These are phyloP conservation scores for Fulmarus glacialis DNA, from an alignment of 2,113 vertebrate genomes.

Conservation along the genomic window DNA sequence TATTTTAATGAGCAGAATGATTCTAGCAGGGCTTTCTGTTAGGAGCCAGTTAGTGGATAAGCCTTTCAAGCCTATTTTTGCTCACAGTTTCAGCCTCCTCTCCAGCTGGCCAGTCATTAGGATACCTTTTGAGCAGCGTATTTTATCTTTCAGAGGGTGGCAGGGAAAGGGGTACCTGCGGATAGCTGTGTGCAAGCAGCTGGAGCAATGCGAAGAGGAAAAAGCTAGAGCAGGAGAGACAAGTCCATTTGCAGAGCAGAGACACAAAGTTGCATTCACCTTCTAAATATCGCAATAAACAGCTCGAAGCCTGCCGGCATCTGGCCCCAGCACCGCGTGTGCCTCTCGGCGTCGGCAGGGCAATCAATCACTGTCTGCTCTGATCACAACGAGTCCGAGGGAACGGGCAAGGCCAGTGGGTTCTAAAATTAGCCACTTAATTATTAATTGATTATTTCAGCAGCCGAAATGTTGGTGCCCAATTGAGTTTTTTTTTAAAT, in stretches of 20 bases:
- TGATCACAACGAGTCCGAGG: background rate
- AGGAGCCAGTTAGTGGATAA: background rate
- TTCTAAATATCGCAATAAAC: background rate
- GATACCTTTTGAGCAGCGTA: background rate
- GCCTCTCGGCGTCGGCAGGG: background rate
- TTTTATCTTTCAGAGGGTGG: background rate
- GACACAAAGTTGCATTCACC: background rate
- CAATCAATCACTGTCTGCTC: slow-evolving; percentile 63
- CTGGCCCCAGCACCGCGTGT: background rate
- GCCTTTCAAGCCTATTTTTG: slow-evolving; percentile 25
- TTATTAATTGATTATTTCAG: slow-evolving; percentile 72
- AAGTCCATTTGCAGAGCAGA: background rate
- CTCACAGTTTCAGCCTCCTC: background rate
- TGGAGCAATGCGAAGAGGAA: background rate
- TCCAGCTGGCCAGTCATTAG: background rate
- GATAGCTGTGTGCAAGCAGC: background rate
- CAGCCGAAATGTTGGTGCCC: background rate
- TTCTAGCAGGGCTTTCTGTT: background rate
- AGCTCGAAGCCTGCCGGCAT: background rate
- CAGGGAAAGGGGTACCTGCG: background rate
- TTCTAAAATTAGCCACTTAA: slow-evolving; percentile 70
- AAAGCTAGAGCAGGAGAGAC: background rate
- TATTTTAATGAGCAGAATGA: background rate
- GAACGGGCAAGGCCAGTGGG: background rate
- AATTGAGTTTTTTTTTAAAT: background rate